Conservation (phyloP, 2,888 invertebrate genomes). For the Blomia tropicalis region DNA sequence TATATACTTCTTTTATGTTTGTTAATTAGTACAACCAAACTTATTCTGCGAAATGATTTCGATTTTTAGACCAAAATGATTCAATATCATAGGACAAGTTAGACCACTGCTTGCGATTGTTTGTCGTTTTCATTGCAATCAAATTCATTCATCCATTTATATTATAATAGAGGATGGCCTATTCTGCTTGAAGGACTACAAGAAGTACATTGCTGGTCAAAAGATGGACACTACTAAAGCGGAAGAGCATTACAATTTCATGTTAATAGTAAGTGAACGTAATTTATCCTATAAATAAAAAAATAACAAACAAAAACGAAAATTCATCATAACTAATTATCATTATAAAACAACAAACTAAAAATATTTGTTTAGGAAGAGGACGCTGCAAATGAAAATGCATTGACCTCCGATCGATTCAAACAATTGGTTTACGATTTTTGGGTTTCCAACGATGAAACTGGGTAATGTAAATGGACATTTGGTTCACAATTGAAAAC, state of each 20-base stretch:
- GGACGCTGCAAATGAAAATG: slow-evolving; percentile 30
- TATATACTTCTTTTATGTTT: too few species aligned
- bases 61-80: too few species aligned
- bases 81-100: too few species aligned
- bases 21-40: too few species aligned
- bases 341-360: not conserved
- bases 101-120: not conserved
- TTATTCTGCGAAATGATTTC: too few species aligned
- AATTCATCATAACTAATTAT: slow-evolving; percentile 12
- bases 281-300: not conserved
- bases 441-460: slow-evolving; percentile 31
- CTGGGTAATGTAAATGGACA: slow-evolving; percentile 18
- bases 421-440: slow-evolving; percentile 32
- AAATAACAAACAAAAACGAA: not conserved
- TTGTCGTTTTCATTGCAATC: not conserved
- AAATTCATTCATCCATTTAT: not conserved
- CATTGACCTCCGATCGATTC: slow-evolving; percentile 32
- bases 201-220: slow-evolving; percentile 31
- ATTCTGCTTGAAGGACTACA: slow-evolving; percentile 33
- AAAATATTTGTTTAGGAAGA: too few species aligned
- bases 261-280: slow-evolving; percentile 31
- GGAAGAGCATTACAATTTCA: slow-evolving; percentile 32
- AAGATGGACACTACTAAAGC: slow-evolving; percentile 32
- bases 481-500: too few species aligned
- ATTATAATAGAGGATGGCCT: slow-evolving; percentile 31